Evolutionary conservation across 2,797 vertebrate species (phyloP).

Genomic region (Microtus obscurus): DNA sequence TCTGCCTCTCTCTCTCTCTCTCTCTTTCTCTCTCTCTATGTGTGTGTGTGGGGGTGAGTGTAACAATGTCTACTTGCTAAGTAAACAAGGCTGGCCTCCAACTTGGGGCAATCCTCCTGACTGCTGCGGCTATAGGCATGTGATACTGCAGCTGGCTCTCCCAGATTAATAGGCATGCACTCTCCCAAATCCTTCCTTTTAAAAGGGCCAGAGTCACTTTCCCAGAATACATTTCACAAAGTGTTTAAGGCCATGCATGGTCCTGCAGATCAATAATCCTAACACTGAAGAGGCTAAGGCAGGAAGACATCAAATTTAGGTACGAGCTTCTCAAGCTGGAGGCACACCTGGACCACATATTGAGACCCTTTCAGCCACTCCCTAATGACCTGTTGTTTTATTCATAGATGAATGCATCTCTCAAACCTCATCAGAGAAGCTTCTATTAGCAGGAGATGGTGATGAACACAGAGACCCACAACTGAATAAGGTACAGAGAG

Average conservation of each 20-base stretch:
- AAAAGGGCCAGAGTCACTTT: conserved; percentile 33
- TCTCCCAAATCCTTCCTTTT: not conserved
- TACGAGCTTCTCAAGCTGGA: not conserved
- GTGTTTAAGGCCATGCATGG: not conserved
- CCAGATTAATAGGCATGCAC: too few relatives aligned
- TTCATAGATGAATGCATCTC: not conserved
- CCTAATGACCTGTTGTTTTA: not conserved
- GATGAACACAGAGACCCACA: not conserved
- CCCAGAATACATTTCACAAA: conserved; percentile 21
- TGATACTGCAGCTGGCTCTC: not conserved
- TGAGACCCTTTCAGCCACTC: not conserved
- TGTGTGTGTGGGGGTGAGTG: not conserved
- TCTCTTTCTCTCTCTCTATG: not conserved
- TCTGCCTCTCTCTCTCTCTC: not conserved
- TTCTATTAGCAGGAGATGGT: not conserved
- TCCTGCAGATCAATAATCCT: not conserved
- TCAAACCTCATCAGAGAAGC: not conserved
- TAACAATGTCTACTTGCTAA: not conserved
- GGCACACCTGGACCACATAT: too few relatives aligned
- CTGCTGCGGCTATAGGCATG: not conserved
- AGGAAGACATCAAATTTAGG: not conserved
- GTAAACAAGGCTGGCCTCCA: not conserved
- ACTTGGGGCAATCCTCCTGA: not conserved
- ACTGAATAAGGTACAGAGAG: not conserved
- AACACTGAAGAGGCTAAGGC: not conserved